These are phyloP conservation scores for Marasmarcha lunaedactyla DNA, from an alignment of 2,888 invertebrate species.

Conservation along the genomic window DNA sequence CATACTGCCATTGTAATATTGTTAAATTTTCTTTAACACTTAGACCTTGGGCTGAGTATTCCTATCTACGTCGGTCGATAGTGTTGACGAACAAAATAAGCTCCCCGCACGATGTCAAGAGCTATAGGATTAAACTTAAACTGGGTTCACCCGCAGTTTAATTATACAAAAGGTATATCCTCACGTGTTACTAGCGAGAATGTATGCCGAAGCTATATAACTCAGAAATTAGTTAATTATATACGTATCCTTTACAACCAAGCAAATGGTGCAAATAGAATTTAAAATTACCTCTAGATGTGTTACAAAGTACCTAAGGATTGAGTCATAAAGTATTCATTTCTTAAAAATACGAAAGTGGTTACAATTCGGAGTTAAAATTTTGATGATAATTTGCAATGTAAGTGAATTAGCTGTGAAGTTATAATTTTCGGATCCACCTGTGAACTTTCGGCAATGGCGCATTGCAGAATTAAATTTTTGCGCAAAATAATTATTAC, in stretches of 20 bases:
- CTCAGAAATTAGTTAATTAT: conserved; percentile 58
- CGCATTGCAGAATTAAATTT: conserved; percentile 44
- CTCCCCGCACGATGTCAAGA: conserved; percentile 67
- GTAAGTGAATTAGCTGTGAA: conserved; percentile 19
- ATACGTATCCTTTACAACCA: conserved; percentile 31
- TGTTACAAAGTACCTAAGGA: conserved; percentile 25
- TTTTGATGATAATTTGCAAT: conserved; percentile 19
- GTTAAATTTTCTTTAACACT: conserved; percentile 42
- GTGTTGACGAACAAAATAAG: conserved; percentile 68
- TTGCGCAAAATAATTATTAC: conserved; percentile 29
- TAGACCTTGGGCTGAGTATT: not conserved
- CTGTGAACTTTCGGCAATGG: conserved; percentile 30
- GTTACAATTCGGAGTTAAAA: conserved; percentile 14
- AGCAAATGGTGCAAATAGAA: conserved; percentile 47
- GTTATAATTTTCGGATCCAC: conserved; percentile 28
- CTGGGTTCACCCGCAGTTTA: conserved; percentile 63
- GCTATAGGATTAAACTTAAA: conserved; percentile 70
- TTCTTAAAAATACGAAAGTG: conserved; percentile 1
- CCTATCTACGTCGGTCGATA: conserved; percentile 44
- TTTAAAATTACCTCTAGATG: conserved; percentile 36
- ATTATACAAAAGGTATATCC: conserved; percentile 65
- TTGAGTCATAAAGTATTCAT: not conserved
- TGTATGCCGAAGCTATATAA: conserved; percentile 40
- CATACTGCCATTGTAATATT: conserved; percentile 32
- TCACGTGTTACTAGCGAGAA: conserved; percentile 43